Evolutionary conservation across 2,888 invertebrate species (phyloP).

Genomic region (Lepidonotus clava): DNA sequence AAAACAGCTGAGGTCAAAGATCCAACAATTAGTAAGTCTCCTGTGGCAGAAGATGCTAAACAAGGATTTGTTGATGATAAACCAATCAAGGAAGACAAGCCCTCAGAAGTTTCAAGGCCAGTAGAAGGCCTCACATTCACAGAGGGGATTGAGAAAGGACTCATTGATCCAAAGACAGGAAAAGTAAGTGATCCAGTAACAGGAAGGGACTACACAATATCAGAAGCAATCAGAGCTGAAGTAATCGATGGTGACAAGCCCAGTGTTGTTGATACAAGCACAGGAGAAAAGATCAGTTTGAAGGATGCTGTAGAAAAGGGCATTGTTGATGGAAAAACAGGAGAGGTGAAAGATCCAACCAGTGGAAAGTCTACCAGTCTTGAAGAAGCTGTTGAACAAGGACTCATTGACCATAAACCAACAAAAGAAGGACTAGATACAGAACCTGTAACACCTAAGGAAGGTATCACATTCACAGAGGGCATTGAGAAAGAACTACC

Average conservation of each 20-base stretch:
- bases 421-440: background rate
- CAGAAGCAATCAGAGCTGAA: background rate
- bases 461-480: background rate
- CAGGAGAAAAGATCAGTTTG: constrained; percentile 49
- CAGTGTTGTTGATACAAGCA: background rate
- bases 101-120: no score
- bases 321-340: constrained; percentile 89
- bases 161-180: constrained; percentile 55
- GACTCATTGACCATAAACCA: constrained; percentile 76
- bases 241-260: background rate
- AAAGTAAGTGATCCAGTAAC: constrained; percentile 32
- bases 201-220: background rate
- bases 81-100: background rate
- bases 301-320: constrained; percentile 48
- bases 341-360: constrained; percentile 90
- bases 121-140: constrained; percentile 80
- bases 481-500: background rate
- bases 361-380: constrained; percentile 82
- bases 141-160: constrained; percentile 68
- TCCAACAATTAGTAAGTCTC: constrained; percentile 16
- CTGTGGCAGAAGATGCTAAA: no score
- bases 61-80: background rate
- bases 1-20: background rate
- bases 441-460: background rate
- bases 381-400: constrained; percentile 69